Base-by-base conservation (phyloP, 1,140 invertebrate genomes). In the Notospermus geniculatus region DNA sequence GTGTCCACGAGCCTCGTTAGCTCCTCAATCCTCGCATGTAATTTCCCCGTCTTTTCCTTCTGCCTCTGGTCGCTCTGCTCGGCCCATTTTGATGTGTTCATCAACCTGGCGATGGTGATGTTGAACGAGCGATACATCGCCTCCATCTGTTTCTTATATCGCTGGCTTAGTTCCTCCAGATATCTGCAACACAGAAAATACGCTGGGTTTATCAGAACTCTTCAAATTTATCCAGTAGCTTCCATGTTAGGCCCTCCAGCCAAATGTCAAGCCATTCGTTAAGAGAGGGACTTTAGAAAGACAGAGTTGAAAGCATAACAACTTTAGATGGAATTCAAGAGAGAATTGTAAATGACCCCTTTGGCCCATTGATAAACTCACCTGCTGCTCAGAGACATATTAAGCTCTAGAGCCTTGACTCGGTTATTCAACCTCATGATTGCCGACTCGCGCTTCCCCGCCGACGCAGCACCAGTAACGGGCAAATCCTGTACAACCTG, bases 111-210 rank as follows among this genome's bases (percentile, higher is more conserved):
- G 45, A 92, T 85, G 0, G 91, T 92, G 64, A 90, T 89, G 69
- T 94, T 90, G 59, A 95, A 86, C 2, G 89, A 87, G 60, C 87
- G 86, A 76, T 93, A 90, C 87, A 94, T 91, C 74, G 97, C 94
- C 78, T 98, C 95, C 30, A 95, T 92, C 83, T 98, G 95, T 64
- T 92, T 92, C 68, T 96, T 95, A 79, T 97, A 98, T 45, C 93
- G 85, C 39, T 90, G 87, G 78, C 92, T 96, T 52, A 98, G 79
- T 76, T 98, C 94, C 79, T 97, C 93, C 53, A 98, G 83, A 80
- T 98, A 98, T 72, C 96, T 79, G 57, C 2, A 39, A 62, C 11
- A 61, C n/a, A 57, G 22, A 66, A 58, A 32, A n/a, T 15, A 27
- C 2, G 5, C 25, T 15, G 4, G 2, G 25, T 7, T 50, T 22